A percentile compares a stretch with the other conserved stretches of the same genome.
Conservation (phyloP, 2,888 invertebrate species). For the Synanthedon vespiformis region DNA sequence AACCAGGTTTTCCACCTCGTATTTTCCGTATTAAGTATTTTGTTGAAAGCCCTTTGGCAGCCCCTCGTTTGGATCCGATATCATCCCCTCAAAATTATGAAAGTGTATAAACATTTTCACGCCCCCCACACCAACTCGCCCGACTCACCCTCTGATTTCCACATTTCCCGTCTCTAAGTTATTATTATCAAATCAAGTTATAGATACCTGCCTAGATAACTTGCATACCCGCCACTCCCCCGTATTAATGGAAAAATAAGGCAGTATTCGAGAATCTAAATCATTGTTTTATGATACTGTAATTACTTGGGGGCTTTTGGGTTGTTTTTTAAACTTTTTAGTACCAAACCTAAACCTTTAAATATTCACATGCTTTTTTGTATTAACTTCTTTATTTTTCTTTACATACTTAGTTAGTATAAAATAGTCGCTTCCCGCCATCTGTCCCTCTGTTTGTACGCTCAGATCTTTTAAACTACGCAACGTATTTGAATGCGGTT, state of each 20-base stretch:
- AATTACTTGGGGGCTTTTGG: slow-evolving; percentile 25
- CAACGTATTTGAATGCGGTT: no score
- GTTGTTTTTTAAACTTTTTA: slow-evolving; percentile 8
- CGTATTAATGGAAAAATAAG: slow-evolving; percentile 55
- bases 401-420: no score
- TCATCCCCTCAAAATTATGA: slow-evolving; percentile 67
- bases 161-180: slow-evolving; percentile 51
- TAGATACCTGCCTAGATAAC: slow-evolving; percentile 60
- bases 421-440: no score
- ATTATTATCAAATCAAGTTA: slow-evolving; percentile 69
- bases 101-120: slow-evolving; percentile 70
- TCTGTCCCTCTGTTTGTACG: no score
- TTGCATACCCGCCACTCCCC: slow-evolving; percentile 41
- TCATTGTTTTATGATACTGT: slow-evolving; percentile 62
- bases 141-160: slow-evolving; percentile 36
- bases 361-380: no score
- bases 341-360: slow-evolving; percentile 1
- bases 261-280: slow-evolving; percentile 46
- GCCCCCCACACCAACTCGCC: slow-evolving; percentile 37
- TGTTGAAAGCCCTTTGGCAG: slow-evolving; percentile 51
- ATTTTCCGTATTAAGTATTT: slow-evolving; percentile 62
- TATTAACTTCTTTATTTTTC: no score
- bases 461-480: no score
- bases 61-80: slow-evolving; percentile 56
- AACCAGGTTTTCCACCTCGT: slow-evolving; percentile 52